Percentiles rank a stretch among this genome's conserved stretches.
These are phyloP conservation scores for Erpobdella octoculata DNA, from an alignment of 2,888 invertebrate genomes.

Conservation along the genomic window DNA sequence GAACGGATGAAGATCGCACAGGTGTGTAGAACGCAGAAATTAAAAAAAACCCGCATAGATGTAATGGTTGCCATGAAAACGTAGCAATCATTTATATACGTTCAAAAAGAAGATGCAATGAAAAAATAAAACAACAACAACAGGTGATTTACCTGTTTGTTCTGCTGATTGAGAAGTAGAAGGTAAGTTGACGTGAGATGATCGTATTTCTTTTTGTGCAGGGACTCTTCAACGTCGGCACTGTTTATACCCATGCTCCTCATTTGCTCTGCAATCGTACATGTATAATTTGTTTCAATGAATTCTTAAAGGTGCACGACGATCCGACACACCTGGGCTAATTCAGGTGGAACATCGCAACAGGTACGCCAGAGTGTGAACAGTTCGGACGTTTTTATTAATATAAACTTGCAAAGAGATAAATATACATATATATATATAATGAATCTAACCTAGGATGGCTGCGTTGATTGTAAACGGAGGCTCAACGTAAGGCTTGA, in stretches of 20 bases:
- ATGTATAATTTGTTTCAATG: no score
- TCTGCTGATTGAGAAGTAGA: constrained; percentile 60
- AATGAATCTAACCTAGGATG: constrained; percentile 47
- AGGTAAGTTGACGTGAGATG: constrained; percentile 98
- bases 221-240: constrained; percentile 89
- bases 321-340: no score
- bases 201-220: constrained; percentile 93
- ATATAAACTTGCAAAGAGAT: not conserved
- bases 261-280: constrained; percentile 40
- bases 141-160: constrained; percentile 11
- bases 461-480: constrained; percentile 44
- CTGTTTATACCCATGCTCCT: constrained; percentile 90
- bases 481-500: constrained; percentile 84
- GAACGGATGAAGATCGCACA: not conserved
- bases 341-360: no score
- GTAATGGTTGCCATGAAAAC: not conserved
- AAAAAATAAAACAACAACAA: not conserved
- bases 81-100: not conserved
- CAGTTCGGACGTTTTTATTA: not conserved
- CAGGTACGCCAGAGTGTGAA: no score
- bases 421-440: not conserved
- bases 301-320: no score
- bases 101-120: not conserved
- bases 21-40: not conserved
- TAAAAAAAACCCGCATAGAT: not conserved